Evolutionary conservation across 1,140 invertebrate genomes (phyloP), one percentile per base, ranked within the genome.

Genomic region (Papilio polyxenes): DNA sequence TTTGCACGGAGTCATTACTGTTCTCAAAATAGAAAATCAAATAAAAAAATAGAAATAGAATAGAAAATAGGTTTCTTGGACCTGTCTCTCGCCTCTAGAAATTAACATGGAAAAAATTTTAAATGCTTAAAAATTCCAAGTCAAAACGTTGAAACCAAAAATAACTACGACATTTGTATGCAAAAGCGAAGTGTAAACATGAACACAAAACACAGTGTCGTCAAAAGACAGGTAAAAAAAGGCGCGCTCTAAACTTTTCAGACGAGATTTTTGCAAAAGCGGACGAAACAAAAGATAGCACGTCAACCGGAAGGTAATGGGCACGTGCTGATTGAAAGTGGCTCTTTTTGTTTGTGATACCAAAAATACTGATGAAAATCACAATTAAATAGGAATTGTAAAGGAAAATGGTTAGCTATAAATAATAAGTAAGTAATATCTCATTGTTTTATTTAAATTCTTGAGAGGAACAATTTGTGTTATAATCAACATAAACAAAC

Each of bases 151-250:
- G 2, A 23, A 15, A 69, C 65, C 65, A 69, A 69, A 69, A 69
- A 69, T 37, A 69, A 69, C 65, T 69, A 37, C 65, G 65, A 37
- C 23, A 69, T 69, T 69, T 69, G 65, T 69, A 69, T 37, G 65
- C 11, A 69, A 75, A 75, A 69, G 65, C 23, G 3, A 31, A 49
- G 40, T 51, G 75, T 49, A 76, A 51, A 76, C 48, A 76, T 31
- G 20, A 51, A 49, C 49, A 76, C 48, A 76, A 76, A 76, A 76
- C 44, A 75, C 48, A 76, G 44, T 76, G 48, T 49, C 75, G 49
- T 76, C 75, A 51, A 76, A 76, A 76, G 75, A 20, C 44, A 17
- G 51, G 75, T 76, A 76, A 76, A 51, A 76, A 76, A 76, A 76
- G 75, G 20, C 48, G n/a, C 75, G 65, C 65, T 69, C 75, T 3